Percentiles rank a stretch among this genome's conserved stretches.
Conservation (phyloP, 2,113 vertebrate species). For the Leptodactylus fuscus region DNA sequence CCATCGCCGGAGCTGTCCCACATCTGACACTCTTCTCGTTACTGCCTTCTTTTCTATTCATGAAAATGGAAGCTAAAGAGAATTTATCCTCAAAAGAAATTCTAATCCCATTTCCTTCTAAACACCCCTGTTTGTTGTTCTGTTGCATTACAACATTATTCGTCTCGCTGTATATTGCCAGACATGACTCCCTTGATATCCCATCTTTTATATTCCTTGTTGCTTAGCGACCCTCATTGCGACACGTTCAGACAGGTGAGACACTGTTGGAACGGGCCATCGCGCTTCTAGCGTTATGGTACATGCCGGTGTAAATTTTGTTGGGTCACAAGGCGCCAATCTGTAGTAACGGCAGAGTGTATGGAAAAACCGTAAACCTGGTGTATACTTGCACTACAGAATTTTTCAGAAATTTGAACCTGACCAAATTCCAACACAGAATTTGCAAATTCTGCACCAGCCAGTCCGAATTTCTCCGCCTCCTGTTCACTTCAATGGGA, state of each 20-base stretch:
- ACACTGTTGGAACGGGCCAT: neutral
- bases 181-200: neutral
- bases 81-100: conserved; percentile 23
- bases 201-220: neutral
- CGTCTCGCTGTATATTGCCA: neutral
- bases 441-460: too few relatives aligned
- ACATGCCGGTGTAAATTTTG: too few relatives aligned
- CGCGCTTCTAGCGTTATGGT: too few relatives aligned
- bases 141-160: neutral
- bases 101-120: conserved; percentile 23
- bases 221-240: neutral
- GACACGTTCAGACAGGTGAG: neutral
- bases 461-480: too few relatives aligned
- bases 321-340: too few relatives aligned
- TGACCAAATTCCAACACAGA: too few relatives aligned
- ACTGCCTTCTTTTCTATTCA: neutral
- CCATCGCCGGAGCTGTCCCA: neutral
- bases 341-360: too few relatives aligned
- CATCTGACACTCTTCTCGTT: neutral
- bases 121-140: neutral
- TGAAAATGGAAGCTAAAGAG: neutral
- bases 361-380: too few relatives aligned
- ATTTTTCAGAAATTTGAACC: too few relatives aligned
- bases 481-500: too few relatives aligned
- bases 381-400: too few relatives aligned